Base-by-base conservation (phyloP, 2,113 vertebrate species). In the Brachirus orientalis region DNA sequence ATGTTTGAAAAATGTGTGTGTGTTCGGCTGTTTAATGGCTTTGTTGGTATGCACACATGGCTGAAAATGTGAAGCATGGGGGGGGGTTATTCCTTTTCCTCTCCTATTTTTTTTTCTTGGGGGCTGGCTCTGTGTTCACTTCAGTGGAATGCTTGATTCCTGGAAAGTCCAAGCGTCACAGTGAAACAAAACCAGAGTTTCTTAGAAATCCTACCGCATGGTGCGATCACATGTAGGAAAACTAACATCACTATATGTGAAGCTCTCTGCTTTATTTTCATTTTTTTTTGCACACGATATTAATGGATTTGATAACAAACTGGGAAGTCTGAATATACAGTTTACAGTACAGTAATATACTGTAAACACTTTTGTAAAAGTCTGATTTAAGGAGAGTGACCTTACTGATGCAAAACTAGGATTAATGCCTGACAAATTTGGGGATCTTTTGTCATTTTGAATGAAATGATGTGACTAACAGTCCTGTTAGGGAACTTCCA, bases 131-230 rank as follows among this genome's bases (percentile, higher is more conserved):
- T 9, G 20, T 19, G 40, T 33, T 57, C 52, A 45, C 43, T 28
- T 56, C 40, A 6, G 2, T 6, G 46, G 59, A 82, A 78, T 65
- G 43, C 7, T 0, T 12, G 5, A 62, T 87, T 86, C 88, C 44
- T 58, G 50, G 83, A 86, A 87, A 62, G 68, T 35, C 20, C 9
- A 1, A 10, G 10, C 40, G 13, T 72, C 59, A 48, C 38, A 33
- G 47, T 3, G 10, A 63, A 73, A 13, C 16, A 18, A 63, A 56
- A 66, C 38, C 10, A 17, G 8, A 38, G 6, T 20, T 84, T 83
- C 75, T 53, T 46, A 33, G 72, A 80, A 80, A 59, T 28, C 28
- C 17, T 66, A 35, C 12, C 22, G 19, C 22, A 17, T 0, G 6
- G n/a, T 51, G 60, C 17, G 18, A 9, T 10, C 41, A 53, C 36